These are phyloP conservation scores for Calidris pygmaea DNA, from an alignment of 2,113 vertebrate genomes.

Conservation along the genomic window DNA sequence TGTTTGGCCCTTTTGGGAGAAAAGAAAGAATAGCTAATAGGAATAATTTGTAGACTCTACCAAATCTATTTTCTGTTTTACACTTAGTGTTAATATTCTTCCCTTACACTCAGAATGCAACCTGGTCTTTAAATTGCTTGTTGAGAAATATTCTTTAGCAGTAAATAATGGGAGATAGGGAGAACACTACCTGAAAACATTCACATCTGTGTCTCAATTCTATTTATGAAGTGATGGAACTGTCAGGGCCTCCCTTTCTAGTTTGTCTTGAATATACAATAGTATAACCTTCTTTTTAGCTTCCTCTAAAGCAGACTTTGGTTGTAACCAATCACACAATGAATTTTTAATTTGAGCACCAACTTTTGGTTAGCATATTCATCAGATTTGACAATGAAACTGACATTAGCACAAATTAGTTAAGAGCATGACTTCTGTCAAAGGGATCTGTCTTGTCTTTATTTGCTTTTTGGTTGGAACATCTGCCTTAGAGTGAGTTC, in stretches of 20 bases:
- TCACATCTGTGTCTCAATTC: neutral
- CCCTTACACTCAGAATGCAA: neutral
- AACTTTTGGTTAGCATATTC: neutral
- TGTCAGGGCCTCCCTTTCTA: neutral
- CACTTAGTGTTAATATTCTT: neutral
- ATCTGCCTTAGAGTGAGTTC: neutral
- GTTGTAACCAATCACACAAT: neutral
- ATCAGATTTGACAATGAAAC: neutral
- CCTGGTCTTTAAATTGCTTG: neutral
- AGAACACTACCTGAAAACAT: neutral
- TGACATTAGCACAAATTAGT: neutral
- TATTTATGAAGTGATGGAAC: neutral
- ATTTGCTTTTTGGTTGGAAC: neutral
- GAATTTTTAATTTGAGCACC: neutral
- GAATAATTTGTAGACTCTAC: neutral
- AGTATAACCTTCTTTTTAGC: neutral
- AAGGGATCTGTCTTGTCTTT: neutral
- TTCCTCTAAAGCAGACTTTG: neutral
- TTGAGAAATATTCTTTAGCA: neutral
- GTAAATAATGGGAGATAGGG: neutral
- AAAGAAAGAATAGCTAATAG: neutral
- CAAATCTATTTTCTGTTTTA: neutral
- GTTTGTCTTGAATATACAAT: neutral
- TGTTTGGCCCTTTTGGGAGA: neutral
- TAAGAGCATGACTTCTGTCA: neutral